Conservation (phyloP, 2,113 vertebrate genomes). For the Rhabdornis inornatus region DNA sequence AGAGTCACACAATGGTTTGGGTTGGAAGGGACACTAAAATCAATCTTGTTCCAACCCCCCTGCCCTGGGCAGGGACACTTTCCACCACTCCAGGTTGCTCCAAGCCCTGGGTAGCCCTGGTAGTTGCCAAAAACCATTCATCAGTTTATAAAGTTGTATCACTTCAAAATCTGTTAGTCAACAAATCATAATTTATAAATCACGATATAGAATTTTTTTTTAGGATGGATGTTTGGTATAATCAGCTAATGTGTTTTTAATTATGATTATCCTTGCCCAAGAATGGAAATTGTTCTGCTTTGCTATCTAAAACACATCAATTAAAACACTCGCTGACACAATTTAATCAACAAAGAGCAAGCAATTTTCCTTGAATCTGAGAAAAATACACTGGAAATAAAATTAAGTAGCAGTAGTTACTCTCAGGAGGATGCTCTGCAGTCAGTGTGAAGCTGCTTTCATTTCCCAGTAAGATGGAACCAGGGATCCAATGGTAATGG, state of each 20-base stretch:
- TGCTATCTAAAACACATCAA: neutral
- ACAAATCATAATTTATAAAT: neutral
- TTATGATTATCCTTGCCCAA: constrained; percentile 19
- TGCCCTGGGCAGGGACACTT: neutral
- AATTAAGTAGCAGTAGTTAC: neutral
- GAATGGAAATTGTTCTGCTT: constrained; percentile 26
- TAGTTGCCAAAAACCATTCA: neutral
- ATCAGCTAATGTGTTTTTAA: constrained; percentile 43
- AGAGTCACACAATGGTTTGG: neutral
- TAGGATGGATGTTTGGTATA: neutral
- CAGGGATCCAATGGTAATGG: too few relatives aligned
- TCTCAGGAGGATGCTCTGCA: neutral
- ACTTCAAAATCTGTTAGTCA: neutral
- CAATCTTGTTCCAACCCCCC: fast-evolving
- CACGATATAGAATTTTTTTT: neutral
- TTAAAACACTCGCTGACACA: neutral
- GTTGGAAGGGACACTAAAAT: neutral
- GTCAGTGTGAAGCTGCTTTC: neutral
- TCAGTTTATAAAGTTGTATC: neutral
- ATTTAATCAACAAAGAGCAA: constrained; percentile 14
- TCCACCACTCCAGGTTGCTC: neutral
- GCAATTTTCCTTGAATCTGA: neutral
- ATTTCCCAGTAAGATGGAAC: neutral
- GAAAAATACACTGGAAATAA: neutral
- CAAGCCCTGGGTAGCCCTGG: neutral